Evolutionary conservation across 2,113 vertebrate genomes (phyloP), one percentile per base, ranked within the genome.

Genomic region (Mohoua ochrocephala): DNA sequence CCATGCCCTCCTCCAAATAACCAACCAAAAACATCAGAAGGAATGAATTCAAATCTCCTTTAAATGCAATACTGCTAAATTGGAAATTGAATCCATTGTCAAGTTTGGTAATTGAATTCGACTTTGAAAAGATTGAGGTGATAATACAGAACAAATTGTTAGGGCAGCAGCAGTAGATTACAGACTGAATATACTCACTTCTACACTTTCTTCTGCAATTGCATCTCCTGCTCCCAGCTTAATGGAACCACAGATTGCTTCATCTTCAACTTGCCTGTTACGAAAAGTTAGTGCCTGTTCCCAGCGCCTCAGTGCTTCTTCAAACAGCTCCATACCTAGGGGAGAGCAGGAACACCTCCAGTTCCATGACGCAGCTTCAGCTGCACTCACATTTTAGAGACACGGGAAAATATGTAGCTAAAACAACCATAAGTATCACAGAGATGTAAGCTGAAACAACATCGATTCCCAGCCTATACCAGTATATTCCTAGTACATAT

Each of bases 271-370:
- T 84, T 98, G 98, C 41, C 98, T 98, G 95, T 97, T 98, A 54
- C 99, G 98, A 89, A 99, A 99, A 3, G 98, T 98, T 11, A 99
- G 84, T 1, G 99, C 99, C 84, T 99, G 99, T 67, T 99, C 99
- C 99, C 99, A 99, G 23, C 99, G 98, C 37, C 98, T 97, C 57
- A 99, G 93, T 0, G 99, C 99, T 91, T 99, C 99, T 92, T 99
- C 99, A 24, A 99, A 99, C 87, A 99, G 96, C 94, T 99, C 99
- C 99, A 99, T 99, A 37, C 99, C 99, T 99, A 93, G 27, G 44
- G 64, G 23, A 88, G 23, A 83, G 41, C 33, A 86, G 78, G 10
- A 71, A 67, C 39, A 88, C 22, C 35, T 30, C 26, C 47, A 39
- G 35, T 15, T 45, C 47, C 20, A 31, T 15, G 19, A 47, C 54